phyloP scores from a whole-genome alignment of 2,888 invertebrate genomes.

The Hecatera dysodea region DNA sequence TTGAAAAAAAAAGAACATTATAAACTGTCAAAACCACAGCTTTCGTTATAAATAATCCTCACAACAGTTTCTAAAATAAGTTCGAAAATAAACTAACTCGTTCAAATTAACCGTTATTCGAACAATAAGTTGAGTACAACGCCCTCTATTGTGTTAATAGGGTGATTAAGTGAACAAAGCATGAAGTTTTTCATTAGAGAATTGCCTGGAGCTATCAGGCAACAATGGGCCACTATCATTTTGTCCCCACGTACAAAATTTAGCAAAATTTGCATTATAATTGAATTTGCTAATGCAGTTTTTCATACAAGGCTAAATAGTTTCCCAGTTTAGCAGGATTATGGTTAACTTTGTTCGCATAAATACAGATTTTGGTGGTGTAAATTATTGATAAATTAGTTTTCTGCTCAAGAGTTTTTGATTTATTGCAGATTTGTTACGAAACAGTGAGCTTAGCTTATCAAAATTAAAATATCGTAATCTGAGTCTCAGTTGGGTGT shows the following conservation, averaged over 20 bases:
- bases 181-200: constrained; percentile 63
- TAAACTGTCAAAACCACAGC: background rate
- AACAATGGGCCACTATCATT: constrained; percentile 57
- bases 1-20: background rate
- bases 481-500: no score
- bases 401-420: constrained; percentile 10
- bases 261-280: constrained; percentile 53
- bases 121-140: constrained; percentile 63
- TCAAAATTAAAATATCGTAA: no score
- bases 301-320: constrained; percentile 36
- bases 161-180: constrained; percentile 67
- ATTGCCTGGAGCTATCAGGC: constrained; percentile 54
- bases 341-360: constrained; percentile 18
- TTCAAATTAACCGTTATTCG: constrained; percentile 42
- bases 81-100: constrained; percentile 31
- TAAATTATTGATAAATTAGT: constrained; percentile 31
- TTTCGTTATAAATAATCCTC: background rate
- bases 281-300: constrained; percentile 53
- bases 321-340: constrained; percentile 14
- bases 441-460: background rate
- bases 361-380: constrained; percentile 17
- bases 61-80: constrained; percentile 21
- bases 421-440: constrained; percentile 21
- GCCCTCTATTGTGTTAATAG: constrained; percentile 65
- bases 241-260: constrained; percentile 46